These are phyloP conservation scores for Nephrotoma appendiculata DNA, from an alignment of 2,888 invertebrate genomes.

Conservation along the genomic window DNA sequence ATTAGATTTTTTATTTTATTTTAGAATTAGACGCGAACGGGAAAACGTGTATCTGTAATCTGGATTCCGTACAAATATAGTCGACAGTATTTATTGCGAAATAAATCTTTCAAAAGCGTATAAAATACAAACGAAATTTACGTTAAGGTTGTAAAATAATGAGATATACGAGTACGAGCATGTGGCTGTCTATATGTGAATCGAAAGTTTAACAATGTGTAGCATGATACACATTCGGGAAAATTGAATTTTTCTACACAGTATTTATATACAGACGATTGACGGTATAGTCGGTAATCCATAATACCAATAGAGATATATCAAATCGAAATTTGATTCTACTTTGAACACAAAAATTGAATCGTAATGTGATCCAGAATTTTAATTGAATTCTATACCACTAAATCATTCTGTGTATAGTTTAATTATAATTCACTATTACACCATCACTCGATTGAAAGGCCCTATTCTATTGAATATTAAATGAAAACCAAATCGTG, in stretches of 20 bases:
- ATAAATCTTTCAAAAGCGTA: background rate
- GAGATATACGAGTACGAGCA: background rate
- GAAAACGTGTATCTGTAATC: background rate
- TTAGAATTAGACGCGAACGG: background rate
- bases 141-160: background rate
- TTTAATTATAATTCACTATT: background rate
- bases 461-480: background rate
- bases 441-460: background rate
- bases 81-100: background rate
- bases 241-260: background rate
- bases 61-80: background rate
- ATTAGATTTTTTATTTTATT: background rate
- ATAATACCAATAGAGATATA: background rate
- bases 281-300: background rate
- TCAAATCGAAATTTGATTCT: background rate
- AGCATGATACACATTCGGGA: background rate
- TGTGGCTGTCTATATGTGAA: background rate
- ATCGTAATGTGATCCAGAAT: background rate
- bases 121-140: background rate
- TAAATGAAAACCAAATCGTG: background rate
- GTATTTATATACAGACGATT: background rate
- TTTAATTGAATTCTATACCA: background rate
- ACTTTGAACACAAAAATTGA: background rate
- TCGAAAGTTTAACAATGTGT: background rate
- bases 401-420: background rate